phyloP scores from a whole-genome alignment of 2,888 invertebrate genomes.

The Leucania comma region DNA sequence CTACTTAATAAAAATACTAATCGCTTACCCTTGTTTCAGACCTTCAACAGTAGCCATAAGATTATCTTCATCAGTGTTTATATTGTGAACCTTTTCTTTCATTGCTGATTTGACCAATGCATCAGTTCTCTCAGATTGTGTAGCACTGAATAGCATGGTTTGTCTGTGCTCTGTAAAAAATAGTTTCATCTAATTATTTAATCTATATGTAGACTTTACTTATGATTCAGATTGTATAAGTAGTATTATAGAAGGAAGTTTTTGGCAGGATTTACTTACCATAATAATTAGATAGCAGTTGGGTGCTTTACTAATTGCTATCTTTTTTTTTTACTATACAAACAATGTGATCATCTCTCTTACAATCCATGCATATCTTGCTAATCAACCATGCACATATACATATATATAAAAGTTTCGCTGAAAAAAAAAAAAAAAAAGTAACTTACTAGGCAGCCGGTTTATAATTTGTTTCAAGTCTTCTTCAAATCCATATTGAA shows the following conservation, averaged over 20 bases:
- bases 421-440: neutral
- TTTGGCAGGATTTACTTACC: too few relatives aligned
- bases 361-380: too few relatives aligned
- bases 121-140: constrained; percentile 97
- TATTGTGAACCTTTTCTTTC: constrained; percentile 96
- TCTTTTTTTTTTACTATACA: too few relatives aligned
- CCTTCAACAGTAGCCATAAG: constrained; percentile 95
- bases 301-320: too few relatives aligned
- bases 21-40: constrained; percentile 93
- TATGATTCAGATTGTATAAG: too few relatives aligned
- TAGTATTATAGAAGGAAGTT: too few relatives aligned
- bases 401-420: too few relatives aligned
- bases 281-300: too few relatives aligned
- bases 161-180: constrained; percentile 95
- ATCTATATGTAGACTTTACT: too few relatives aligned
- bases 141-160: constrained; percentile 99
- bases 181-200: neutral
- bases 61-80: constrained; percentile 97
- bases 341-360: too few relatives aligned
- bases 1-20: too few relatives aligned
- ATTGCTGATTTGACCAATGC: constrained; percentile 96
- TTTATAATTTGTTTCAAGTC: constrained; percentile 98
- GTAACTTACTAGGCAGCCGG: constrained; percentile 95
- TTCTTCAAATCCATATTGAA: constrained; percentile 99
- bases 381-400: too few relatives aligned